phyloP scores from a whole-genome alignment of 2,113 vertebrate genomes.

The Ovibos moschatus region DNA sequence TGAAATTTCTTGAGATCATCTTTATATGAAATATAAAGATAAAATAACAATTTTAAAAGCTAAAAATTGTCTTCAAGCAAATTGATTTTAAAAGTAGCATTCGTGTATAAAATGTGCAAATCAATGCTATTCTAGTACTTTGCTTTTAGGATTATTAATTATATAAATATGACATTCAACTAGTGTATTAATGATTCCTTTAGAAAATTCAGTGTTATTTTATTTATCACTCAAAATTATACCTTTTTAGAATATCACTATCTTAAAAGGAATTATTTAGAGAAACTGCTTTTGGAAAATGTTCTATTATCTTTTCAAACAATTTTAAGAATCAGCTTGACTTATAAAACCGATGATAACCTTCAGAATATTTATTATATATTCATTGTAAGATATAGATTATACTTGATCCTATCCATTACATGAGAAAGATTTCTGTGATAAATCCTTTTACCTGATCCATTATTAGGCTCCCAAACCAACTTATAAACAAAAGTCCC shows the following conservation, averaged over 20 bases:
- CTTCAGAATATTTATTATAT: background rate
- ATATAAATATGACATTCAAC: background rate
- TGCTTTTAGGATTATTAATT: slow-evolving; percentile 22
- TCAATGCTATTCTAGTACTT: background rate
- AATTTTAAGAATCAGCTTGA: slow-evolving; percentile 24
- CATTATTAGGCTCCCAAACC: background rate
- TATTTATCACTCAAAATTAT: background rate
- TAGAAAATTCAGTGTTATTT: background rate
- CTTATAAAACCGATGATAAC: slow-evolving; percentile 1
- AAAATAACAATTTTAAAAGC: slow-evolving; percentile 22
- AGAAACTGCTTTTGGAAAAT: slow-evolving; percentile 8
- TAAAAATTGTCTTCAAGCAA: slow-evolving; percentile 15
- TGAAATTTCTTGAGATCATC: slow-evolving; percentile 60
- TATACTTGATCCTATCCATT: background rate
- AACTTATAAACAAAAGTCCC: background rate
- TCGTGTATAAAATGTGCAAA: background rate
- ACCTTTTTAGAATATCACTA: background rate
- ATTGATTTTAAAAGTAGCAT: background rate
- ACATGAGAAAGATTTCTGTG: slow-evolving; percentile 29
- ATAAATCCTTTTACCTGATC: slow-evolving; percentile 24
- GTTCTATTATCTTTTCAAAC: background rate
- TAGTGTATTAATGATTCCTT: background rate
- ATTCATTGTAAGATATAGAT: background rate
- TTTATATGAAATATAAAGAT: slow-evolving; percentile 13
- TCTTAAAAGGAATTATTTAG: slow-evolving; percentile 18